Conservation (phyloP, 1,140 invertebrate species). For the Copidosoma floridanum region DNA sequence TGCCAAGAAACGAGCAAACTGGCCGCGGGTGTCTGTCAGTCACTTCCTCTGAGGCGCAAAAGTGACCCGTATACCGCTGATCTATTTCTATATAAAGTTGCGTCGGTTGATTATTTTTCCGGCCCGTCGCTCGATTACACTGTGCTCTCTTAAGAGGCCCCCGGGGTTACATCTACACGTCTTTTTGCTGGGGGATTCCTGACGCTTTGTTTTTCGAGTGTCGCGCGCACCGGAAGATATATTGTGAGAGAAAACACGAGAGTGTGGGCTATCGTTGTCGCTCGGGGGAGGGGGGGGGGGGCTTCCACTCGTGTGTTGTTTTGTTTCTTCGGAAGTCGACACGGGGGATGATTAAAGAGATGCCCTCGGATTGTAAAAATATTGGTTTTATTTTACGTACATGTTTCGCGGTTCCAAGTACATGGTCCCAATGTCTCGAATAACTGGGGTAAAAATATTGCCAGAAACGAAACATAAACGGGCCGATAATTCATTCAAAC, state of each 20-base stretch:
- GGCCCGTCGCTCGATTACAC: slow-evolving; percentile 17
- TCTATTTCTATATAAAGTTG: slow-evolving; percentile 41
- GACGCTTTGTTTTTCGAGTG: neutral
- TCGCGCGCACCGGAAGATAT: neutral
- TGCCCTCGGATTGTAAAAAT: too few relatives aligned
- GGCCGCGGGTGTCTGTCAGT: slow-evolving; percentile 50
- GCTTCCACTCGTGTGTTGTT: too few relatives aligned
- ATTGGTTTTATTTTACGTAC: too few relatives aligned
- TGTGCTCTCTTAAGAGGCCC: neutral
- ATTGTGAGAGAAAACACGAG: neutral
- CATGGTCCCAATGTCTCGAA: too few relatives aligned
- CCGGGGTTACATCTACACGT: neutral
- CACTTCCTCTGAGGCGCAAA: slow-evolving; percentile 28
- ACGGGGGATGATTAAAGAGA: too few relatives aligned
- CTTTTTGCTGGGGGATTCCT: neutral
- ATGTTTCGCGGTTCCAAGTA: too few relatives aligned
- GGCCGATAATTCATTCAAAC: too few relatives aligned
- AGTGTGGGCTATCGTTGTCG: too few relatives aligned
- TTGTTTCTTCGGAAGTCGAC: too few relatives aligned
- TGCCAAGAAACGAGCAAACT: slow-evolving; percentile 51
- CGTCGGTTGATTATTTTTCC: slow-evolving; percentile 23
- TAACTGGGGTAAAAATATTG: too few relatives aligned
- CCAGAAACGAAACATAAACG: too few relatives aligned
- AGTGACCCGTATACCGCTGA: slow-evolving; percentile 36
- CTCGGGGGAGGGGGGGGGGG: too few relatives aligned